These are phyloP conservation scores for Agonopterix arenella DNA, from an alignment of 2,888 invertebrate species.

Conservation along the genomic window DNA sequence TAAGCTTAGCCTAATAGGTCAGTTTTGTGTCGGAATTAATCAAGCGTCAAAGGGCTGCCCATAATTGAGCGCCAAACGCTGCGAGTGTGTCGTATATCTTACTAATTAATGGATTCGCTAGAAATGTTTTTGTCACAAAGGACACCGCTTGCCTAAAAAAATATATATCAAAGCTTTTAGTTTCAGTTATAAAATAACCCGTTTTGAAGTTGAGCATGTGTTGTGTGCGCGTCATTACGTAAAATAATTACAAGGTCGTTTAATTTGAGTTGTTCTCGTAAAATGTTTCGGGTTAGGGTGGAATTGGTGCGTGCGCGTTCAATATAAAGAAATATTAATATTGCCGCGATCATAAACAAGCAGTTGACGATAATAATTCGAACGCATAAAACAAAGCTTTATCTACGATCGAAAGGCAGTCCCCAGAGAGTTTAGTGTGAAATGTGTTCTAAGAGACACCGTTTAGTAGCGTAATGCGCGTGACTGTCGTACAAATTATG, in stretches of 20 bases:
- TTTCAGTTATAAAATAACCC: conserved; percentile 8
- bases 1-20: conserved; percentile 64
- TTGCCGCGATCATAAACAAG: conserved; percentile 62
- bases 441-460: conserved; percentile 74
- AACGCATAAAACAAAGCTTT: conserved; percentile 71
- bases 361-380: conserved; percentile 66
- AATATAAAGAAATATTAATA: conserved; percentile 71
- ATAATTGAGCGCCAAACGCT: conserved; percentile 63
- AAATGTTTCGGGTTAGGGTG: conserved; percentile 12
- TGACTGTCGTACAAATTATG: conserved; percentile 74
- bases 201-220: conserved; percentile 13
- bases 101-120: conserved; percentile 73
- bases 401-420: conserved; percentile 64
- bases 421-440: conserved; percentile 69
- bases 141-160: conserved; percentile 48
- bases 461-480: conserved; percentile 73
- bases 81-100: conserved; percentile 66
- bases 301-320: conserved; percentile 49
- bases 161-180: conserved; percentile 14
- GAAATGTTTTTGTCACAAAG: conserved; percentile 63
- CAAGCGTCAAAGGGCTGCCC: conserved; percentile 69
- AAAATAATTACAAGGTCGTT: conserved; percentile 15
- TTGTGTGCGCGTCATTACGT: conserved; percentile 7
- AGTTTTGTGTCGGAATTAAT: conserved; percentile 73
- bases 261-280: conserved; percentile 7